Percentiles rank a stretch among this genome's conserved stretches.
These are phyloP conservation scores for Nannoperca obscura DNA, from an alignment of 2,797 vertebrate species.

Conservation along the genomic window DNA sequence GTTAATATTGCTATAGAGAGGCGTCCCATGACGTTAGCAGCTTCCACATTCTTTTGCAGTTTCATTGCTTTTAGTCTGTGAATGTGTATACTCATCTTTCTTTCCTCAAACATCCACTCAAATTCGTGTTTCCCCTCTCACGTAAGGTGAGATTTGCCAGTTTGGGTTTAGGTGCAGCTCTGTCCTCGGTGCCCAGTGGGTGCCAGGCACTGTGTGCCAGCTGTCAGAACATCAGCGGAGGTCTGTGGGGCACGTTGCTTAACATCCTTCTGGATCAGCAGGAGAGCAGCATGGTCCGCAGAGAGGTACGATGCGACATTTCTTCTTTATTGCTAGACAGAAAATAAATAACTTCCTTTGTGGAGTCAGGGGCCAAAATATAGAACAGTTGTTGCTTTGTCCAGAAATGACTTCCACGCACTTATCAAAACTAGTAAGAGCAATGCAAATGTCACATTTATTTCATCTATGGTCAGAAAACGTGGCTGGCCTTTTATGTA, in stretches of 20 bases:
- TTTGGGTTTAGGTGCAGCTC: constrained; percentile 91
- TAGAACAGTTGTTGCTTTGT: constrained; percentile 8
- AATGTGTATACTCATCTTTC: background rate
- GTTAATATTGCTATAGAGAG: constrained; percentile 1
- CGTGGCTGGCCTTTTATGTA: constrained; percentile 61
- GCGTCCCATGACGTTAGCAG: constrained; percentile 7
- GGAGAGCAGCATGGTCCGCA: constrained; percentile 96
- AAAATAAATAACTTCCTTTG: constrained; percentile 5
- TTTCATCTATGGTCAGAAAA: constrained; percentile 26
- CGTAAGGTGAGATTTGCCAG: constrained; percentile 94
- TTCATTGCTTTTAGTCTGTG: background rate
- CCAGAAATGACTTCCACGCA: background rate
- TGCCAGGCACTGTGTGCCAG: constrained; percentile 92
- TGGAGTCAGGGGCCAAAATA: background rate
- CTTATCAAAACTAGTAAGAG: background rate
- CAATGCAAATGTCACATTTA: constrained; percentile 19
- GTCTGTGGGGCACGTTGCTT: constrained; percentile 95
- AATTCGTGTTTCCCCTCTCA: background rate
- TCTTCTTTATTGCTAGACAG: background rate
- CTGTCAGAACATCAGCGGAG: constrained; percentile 98
- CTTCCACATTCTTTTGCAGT: background rate
- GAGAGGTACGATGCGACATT: constrained; percentile 88
- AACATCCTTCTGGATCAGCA: constrained; percentile 95
- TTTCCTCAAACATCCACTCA: background rate
- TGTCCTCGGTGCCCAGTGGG: constrained; percentile 90